phyloP scores from a whole-genome alignment of 2,888 invertebrate species.

The Parelbella ahira region DNA sequence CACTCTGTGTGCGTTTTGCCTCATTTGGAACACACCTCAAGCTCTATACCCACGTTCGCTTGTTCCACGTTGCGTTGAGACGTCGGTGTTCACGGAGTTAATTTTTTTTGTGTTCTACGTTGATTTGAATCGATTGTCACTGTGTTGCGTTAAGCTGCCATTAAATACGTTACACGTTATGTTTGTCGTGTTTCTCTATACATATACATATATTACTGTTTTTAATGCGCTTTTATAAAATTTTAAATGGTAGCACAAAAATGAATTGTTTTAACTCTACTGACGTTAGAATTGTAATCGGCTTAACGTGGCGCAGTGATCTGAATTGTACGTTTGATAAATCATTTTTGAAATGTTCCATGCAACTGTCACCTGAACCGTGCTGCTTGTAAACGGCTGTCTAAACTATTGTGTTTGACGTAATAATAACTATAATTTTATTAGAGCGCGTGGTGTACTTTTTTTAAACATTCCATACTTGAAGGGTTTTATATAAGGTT shows the following conservation, averaged over 20 bases:
- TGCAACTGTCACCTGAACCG: constrained; percentile 1
- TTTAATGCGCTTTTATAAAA: constrained; percentile 20
- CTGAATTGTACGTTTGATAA: constrained; percentile 11
- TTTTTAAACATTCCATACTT: constrained; percentile 47
- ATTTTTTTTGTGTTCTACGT: constrained; percentile 9
- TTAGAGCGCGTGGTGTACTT: constrained; percentile 17
- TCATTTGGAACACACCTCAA: not conserved
- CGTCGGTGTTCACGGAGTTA: constrained; percentile 6
- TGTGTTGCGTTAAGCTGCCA: constrained; percentile 7
- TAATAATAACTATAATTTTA: constrained; percentile 9
- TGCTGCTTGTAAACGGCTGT: constrained; percentile 5
- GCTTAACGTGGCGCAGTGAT: constrained; percentile 8
- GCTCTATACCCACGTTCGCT: constrained; percentile 15
- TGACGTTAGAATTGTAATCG: not conserved
- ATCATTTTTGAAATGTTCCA: constrained; percentile 9
- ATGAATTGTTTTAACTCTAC: constrained; percentile 12
- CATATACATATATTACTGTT: constrained; percentile 18
- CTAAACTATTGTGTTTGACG: constrained; percentile 18
- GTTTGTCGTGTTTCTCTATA: constrained; percentile 22
- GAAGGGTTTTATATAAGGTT: constrained; percentile 41
- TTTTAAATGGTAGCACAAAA: constrained; percentile 21
- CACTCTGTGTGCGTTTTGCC: constrained; percentile 2
- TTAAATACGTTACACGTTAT: constrained; percentile 19
- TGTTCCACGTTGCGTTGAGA: constrained; percentile 16
- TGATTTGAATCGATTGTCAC: constrained; percentile 3